Base-by-base conservation (phyloP, 2,888 invertebrate genomes). In the Agrochola circellaris region DNA sequence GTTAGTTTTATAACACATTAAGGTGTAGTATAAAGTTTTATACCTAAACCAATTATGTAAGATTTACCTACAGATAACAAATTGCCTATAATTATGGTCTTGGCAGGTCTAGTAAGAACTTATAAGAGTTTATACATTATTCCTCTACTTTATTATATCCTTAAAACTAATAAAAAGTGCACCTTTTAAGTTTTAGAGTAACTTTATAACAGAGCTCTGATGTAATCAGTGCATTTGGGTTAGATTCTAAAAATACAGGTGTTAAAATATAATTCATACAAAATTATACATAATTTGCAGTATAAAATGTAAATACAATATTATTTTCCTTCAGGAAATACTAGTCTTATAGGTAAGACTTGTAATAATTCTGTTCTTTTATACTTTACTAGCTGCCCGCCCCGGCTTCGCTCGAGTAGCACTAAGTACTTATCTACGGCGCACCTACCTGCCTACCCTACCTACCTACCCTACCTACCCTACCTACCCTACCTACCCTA, bases 1-100 rank as follows among this genome's bases (percentile, higher is more conserved):
- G 26, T 79, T 62, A 42, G 26, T 80, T 51, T 51, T 69, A 54
- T 54, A 13, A 45, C 58, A 79, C 5, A 30, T 34, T 38, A 62
- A 62, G 9, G 3, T 61, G 17, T n/a, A 75, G 2, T 30, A 42
- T 64, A 42, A 8, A 65, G 34, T 45, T 45, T 30, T n/a, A 51
- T 26, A 48, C 34, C 15, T n/a, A 26, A 30, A 54, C 13, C n/a
- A 45, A 64, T 45, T 83, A 65, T 34, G 51, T 60, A 54, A 64
- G n/a, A 23, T 7, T 20, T 0, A 30, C 13, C 20, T 30, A 26
- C 23, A 82, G 13, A 34, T n/a, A 51, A 42, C 20, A 42, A 77
- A 34, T 30, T 54, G 30, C 34, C 9, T 54, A 26, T 42, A 26
- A 54, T 45, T 34, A 77, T 6, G 15, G 17, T 45, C 15, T 34